phyloP scores from a whole-genome alignment of 2,888 invertebrate species.

The Hipparchia sbordonii region DNA sequence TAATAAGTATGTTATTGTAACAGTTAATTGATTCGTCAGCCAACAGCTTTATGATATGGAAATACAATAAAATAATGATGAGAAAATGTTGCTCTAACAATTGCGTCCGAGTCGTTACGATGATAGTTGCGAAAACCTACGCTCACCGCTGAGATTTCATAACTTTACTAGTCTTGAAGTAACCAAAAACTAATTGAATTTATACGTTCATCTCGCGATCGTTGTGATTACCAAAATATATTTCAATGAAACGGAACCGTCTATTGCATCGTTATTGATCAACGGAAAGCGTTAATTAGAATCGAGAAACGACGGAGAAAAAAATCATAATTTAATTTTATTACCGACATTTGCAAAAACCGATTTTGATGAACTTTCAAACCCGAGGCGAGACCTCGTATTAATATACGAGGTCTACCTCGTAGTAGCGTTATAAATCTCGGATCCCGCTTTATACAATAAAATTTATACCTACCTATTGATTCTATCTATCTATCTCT shows the following conservation, averaged over 20 bases:
- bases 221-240: neutral
- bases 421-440: no score
- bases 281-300: neutral
- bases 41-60: slow-evolving; percentile 12
- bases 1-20: neutral
- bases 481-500: no score
- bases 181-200: slow-evolving; percentile 1
- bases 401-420: no score
- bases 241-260: neutral
- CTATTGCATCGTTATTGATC: neutral
- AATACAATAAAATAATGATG: slow-evolving; percentile 28
- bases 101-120: slow-evolving; percentile 15
- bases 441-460: no score
- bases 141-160: slow-evolving; percentile 10
- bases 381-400: neutral
- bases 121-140: slow-evolving; percentile 4
- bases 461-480: no score
- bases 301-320: neutral
- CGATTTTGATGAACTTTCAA: neutral
- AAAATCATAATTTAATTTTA: neutral
- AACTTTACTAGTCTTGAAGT: neutral
- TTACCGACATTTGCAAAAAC: neutral
- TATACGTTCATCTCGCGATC: neutral
- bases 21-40: neutral
- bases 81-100: slow-evolving; percentile 33